Conservation (phyloP, 2,113 vertebrate genomes). For the Microtus oregoni region DNA sequence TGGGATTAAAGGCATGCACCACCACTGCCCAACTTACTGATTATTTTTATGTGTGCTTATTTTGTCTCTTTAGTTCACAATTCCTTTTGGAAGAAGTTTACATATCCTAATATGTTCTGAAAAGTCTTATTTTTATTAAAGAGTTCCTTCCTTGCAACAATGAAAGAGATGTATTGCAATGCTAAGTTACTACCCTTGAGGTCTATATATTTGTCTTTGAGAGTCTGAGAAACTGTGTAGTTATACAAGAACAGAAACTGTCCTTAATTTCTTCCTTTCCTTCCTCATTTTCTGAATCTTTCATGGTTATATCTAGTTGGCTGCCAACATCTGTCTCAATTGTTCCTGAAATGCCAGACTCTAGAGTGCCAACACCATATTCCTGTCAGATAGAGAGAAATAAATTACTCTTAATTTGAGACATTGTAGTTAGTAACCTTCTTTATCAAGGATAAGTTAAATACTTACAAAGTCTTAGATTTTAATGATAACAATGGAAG, state of each 20-base stretch:
- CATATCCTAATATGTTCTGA: not conserved
- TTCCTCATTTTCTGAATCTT: constrained; percentile 21
- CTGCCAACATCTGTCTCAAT: not conserved
- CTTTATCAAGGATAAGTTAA: not conserved
- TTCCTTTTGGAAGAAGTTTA: not conserved
- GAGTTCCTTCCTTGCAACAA: not conserved
- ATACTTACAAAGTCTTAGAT: not conserved
- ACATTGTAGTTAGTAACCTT: constrained; percentile 7
- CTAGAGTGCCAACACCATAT: not conserved
- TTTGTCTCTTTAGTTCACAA: constrained; percentile 22
- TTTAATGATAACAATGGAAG: not conserved
- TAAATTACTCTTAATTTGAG: constrained; percentile 43
- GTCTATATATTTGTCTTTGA: constrained; percentile 35
- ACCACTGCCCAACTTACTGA: not conserved
- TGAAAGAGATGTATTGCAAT: not conserved
- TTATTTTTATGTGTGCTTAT: constrained; percentile 13
- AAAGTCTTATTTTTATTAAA: constrained; percentile 11
- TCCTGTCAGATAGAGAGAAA: constrained; percentile 21
- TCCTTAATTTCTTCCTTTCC: constrained; percentile 16
- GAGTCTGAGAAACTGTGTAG: not conserved
- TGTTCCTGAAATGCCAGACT: constrained; percentile 33
- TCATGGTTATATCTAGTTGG: not conserved
- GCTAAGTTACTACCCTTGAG: constrained; percentile 40
- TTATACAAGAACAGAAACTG: constrained; percentile 37
- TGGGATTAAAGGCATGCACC: not conserved